These are phyloP conservation scores for Sandelia bainsii DNA, from an alignment of 2,797 vertebrate genomes.

Conservation along the genomic window DNA sequence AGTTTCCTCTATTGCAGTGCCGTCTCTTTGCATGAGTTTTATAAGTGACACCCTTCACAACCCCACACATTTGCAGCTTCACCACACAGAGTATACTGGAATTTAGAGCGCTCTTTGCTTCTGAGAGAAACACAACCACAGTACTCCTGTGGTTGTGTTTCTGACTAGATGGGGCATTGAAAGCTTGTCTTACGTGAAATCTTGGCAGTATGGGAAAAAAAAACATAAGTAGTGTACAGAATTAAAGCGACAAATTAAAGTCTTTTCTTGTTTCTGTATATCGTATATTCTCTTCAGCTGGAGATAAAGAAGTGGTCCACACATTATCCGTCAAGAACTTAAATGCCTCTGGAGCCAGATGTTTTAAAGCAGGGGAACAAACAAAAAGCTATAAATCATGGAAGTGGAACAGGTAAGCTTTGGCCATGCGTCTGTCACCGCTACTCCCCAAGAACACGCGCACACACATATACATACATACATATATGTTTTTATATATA, in stretches of 20 bases:
- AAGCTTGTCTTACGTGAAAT: constrained; percentile 31
- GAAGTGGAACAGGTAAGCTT: constrained; percentile 50
- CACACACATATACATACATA: not conserved
- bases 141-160: constrained; percentile 33
- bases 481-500: too few relatives aligned
- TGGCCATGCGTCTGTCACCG: constrained; percentile 34
- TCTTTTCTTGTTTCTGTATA: not conserved
- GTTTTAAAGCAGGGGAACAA: constrained; percentile 44
- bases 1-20: constrained; percentile 14
- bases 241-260: constrained; percentile 27
- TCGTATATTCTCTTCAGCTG: not conserved
- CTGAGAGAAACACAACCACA: constrained; percentile 51
- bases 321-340: constrained; percentile 51
- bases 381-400: constrained; percentile 54
- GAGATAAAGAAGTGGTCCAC: constrained; percentile 42
- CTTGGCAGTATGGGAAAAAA: constrained; percentile 23
- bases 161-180: constrained; percentile 20
- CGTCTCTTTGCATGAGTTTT: constrained; percentile 16
- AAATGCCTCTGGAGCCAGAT: constrained; percentile 67
- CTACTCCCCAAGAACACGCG: not conserved
- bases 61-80: constrained; percentile 46
- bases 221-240: constrained; percentile 34
- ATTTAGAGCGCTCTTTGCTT: constrained; percentile 32
- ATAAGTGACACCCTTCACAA: constrained; percentile 12
- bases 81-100: constrained; percentile 52